These are phyloP conservation scores for Cinclus mexicanus DNA, from an alignment of 2,113 vertebrate species.

Conservation along the genomic window DNA sequence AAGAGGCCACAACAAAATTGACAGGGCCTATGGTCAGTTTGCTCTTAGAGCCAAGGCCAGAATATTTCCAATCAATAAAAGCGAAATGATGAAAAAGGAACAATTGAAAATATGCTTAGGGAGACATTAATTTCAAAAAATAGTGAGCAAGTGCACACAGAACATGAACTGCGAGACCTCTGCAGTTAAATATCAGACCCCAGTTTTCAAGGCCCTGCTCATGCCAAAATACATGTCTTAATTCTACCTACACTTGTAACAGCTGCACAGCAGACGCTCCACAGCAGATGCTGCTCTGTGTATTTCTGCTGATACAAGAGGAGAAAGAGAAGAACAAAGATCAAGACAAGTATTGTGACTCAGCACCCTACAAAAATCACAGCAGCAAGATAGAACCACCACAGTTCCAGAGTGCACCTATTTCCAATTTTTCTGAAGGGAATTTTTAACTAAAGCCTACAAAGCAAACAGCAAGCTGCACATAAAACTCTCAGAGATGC, in stretches of 20 bases:
- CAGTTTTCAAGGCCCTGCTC: neutral
- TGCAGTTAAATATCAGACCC: neutral
- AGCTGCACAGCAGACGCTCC: neutral
- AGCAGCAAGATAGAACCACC: neutral
- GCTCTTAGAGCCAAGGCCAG: neutral
- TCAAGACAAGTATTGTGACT: neutral
- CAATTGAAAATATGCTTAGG: neutral
- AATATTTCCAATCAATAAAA: neutral
- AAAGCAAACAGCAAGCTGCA: neutral
- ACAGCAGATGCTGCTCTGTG: neutral
- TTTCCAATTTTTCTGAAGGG: neutral
- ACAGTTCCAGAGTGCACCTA: neutral
- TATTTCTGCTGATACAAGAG: neutral
- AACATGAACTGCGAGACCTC: neutral
- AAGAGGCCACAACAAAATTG: neutral
- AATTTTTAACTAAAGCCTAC: neutral
- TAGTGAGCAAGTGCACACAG: neutral
- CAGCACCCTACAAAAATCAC: neutral
- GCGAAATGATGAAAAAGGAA: neutral
- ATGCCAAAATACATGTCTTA: neutral
- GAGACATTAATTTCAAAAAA: neutral
- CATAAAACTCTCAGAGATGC: neutral
- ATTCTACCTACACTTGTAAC: neutral
- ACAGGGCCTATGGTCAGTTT: neutral
- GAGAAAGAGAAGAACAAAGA: neutral